A percentile compares a stretch with the other conserved stretches of the same genome.
Evolutionary conservation across 2,888 invertebrate species (phyloP).

Genomic region (Tupiocoris notatus): DNA sequence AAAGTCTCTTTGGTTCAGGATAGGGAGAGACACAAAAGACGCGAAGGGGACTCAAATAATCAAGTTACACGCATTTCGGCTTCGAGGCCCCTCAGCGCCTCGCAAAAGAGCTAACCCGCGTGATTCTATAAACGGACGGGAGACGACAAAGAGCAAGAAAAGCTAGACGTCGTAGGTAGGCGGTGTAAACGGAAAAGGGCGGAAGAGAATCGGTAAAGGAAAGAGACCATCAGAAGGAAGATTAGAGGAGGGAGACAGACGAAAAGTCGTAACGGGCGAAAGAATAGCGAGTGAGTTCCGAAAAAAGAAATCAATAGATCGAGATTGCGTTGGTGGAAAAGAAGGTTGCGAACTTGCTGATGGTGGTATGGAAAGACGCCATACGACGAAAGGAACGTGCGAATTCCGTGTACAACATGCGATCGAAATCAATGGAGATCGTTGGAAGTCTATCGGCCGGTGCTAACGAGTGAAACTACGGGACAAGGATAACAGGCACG

Average conservation of each 20-base stretch:
- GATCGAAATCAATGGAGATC: not conserved
- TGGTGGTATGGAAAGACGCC: not conserved
- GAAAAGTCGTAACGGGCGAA: not conserved
- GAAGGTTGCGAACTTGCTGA: not conserved
- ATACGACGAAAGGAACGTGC: not conserved
- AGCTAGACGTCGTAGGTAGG: not conserved
- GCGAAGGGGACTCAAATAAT: slow-evolving; percentile 5
- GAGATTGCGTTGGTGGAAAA: not conserved
- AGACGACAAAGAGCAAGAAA: not conserved
- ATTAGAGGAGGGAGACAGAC: not conserved
- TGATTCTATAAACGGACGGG: not conserved
- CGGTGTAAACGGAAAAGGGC: not conserved
- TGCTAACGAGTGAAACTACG: not conserved
- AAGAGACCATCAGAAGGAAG: not conserved
- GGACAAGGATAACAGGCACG: not conserved
- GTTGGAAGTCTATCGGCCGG: not conserved
- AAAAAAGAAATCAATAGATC: slow-evolving; percentile 8
- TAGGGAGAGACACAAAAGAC: not conserved
- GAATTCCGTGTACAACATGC: not conserved
- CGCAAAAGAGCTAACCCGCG: slow-evolving; percentile 2
- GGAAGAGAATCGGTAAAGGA: not conserved
- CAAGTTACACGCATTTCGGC: slow-evolving; percentile 12
- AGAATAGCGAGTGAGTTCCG: not conserved
- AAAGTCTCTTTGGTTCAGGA: no score
- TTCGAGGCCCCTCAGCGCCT: not conserved